Base-by-base conservation (phyloP, 2,797 vertebrate species). In the Cirrhinus molitorella region DNA sequence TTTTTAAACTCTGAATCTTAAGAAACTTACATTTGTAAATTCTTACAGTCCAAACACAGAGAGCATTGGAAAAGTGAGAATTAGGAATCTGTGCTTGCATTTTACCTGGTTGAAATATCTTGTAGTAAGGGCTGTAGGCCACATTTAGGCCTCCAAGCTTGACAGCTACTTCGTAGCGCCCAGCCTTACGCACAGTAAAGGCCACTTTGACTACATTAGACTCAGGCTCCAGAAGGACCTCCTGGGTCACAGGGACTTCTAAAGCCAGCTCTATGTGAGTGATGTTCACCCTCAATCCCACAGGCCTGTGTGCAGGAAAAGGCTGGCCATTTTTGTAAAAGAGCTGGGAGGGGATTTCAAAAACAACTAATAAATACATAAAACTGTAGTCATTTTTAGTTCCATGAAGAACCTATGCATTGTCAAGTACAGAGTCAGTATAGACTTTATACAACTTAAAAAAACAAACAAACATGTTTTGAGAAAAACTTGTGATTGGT, bases 301-400 rank as follows among this genome's bases (percentile, higher is more conserved):
- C 96, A 10, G 97, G 97, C 67, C 97, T 94, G 90, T 96, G 95
- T 70, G 97, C 96, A 0, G 97, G 96, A 90, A 99, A 99, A 43
- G 98, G 97, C 79, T 99, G 98, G 43, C 98, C 97, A 1, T 99
- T 99, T 92, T 99, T 99, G 89, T 98, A 99, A 88, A 97, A 99
- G 34, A 99, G 95, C 98, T 99, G 91, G 5, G 21, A 81, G 13
- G 49, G 82, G 43, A 53, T 79, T 55, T 78, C 7, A 72, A 16
- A 34, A 81, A 49, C 3, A 31, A 10, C n/a, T 9, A 37, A 57
- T 83, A 37, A 76, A 68, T 53, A 61, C 11, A 13, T 14, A 12
- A 12, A 16, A 43, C 25, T 65, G 57, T 11, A 71, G 7, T 13
- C 12, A 57, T 71, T 57, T 55, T 9, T 31, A n/a, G 37, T 37